phyloP scores from a whole-genome alignment of 2,888 invertebrate genomes.

The Conus canariensis region DNA sequence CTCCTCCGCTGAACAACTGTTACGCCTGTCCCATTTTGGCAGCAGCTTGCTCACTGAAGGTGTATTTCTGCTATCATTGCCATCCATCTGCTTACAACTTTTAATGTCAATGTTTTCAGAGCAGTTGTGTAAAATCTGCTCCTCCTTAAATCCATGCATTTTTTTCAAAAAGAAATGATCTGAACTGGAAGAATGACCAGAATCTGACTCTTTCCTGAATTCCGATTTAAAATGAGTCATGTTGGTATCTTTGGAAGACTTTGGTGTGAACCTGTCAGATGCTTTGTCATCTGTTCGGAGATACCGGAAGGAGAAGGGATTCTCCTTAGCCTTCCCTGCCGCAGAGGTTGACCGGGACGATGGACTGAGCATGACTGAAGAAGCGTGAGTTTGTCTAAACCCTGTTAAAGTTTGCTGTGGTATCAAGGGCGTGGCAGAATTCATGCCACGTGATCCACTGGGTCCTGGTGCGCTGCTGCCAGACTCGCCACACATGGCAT shows the following conservation, averaged over 20 bases:
- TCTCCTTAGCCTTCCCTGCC: slow-evolving; percentile 10
- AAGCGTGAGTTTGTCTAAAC: slow-evolving; percentile 7
- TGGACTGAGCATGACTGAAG: background rate
- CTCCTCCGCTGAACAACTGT: background rate
- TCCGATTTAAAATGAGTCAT: background rate
- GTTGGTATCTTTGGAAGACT: background rate
- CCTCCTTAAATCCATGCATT: background rate
- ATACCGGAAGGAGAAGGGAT: slow-evolving; percentile 8
- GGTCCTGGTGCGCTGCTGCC: background rate
- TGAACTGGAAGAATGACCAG: background rate
- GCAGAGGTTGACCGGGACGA: background rate
- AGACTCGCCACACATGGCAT: background rate
- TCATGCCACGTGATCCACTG: background rate
- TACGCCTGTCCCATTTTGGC: background rate
- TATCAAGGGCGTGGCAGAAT: background rate
- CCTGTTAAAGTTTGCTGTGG: background rate
- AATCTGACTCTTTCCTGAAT: background rate
- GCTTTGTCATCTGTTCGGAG: background rate
- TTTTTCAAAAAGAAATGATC: background rate
- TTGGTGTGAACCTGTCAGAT: background rate
- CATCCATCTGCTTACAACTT: background rate
- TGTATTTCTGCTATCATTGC: background rate
- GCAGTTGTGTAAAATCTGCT: background rate
- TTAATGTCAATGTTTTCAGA: background rate
- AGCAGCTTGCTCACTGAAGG: slow-evolving; percentile 12